These are phyloP conservation scores for Cricetomys ansorgei DNA, from an alignment of 2,113 vertebrate species.

Conservation along the genomic window DNA sequence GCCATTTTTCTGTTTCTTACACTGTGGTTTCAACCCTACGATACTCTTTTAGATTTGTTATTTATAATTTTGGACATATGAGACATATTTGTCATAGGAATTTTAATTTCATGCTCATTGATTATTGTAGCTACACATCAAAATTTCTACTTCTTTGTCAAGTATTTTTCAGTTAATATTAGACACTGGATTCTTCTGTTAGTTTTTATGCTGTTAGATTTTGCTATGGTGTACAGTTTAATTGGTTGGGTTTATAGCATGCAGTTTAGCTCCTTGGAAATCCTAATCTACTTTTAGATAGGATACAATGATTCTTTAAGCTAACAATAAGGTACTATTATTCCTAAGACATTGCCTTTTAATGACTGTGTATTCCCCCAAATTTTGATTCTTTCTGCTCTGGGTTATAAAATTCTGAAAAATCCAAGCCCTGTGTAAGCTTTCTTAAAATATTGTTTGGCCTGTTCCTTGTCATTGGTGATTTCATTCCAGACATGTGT, in stretches of 20 bases:
- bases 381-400: neutral
- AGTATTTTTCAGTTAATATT: neutral
- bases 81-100: neutral
- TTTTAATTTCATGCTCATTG: neutral
- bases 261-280: neutral
- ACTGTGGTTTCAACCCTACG: neutral
- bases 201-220: neutral
- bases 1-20: neutral
- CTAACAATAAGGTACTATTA: neutral
- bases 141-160: neutral
- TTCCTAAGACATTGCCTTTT: neutral
- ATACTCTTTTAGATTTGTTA: neutral
- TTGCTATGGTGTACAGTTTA: neutral
- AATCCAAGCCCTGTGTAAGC: neutral
- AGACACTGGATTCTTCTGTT: neutral
- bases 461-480: neutral
- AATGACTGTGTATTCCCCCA: neutral
- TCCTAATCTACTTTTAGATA: neutral
- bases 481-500: neutral
- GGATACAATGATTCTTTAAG: neutral
- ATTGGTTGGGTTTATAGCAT: neutral
- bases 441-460: neutral
- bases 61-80: neutral
- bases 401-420: neutral
- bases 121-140: neutral